Percentiles rank a stretch among this genome's conserved stretches.
phyloP scores from a whole-genome alignment of 2,113 vertebrate species.

The Ictalurus punctatus region DNA sequence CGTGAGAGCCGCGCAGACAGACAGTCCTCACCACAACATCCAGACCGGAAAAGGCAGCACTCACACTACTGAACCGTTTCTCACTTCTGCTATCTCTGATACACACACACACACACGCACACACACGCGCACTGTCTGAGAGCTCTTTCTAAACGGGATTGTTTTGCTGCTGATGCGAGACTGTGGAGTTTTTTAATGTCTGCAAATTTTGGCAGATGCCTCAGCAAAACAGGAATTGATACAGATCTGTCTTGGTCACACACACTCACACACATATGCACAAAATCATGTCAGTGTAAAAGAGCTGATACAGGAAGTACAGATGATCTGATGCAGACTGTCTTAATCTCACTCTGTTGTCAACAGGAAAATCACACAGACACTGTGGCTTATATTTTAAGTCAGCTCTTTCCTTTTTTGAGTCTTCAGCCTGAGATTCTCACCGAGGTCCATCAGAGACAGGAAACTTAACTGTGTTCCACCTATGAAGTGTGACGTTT shows the following conservation, averaged over 20 bases:
- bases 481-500: background rate
- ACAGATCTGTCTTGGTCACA: constrained; percentile 33
- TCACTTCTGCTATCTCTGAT: constrained; percentile 79
- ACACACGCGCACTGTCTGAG: constrained; percentile 41
- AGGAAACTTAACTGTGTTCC: background rate
- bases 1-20: constrained; percentile 76
- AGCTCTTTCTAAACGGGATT: constrained; percentile 15
- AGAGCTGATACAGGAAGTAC: constrained; percentile 32
- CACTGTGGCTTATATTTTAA: constrained; percentile 15
- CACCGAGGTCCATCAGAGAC: background rate
- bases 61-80: constrained; percentile 76
- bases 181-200: constrained; percentile 52
- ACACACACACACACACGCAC: constrained; percentile 54
- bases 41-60: constrained; percentile 70
- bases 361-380: constrained; percentile 35
- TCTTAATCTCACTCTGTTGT: constrained; percentile 23
- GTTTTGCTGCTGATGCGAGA: constrained; percentile 42
- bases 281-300: constrained; percentile 52
- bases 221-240: constrained; percentile 62
- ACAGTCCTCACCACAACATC: constrained; percentile 70
- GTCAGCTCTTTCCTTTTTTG: background rate
- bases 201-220: constrained; percentile 44
- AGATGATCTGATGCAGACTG: constrained; percentile 34
- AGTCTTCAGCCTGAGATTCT: background rate
- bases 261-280: background rate